Percentiles rank a stretch among this genome's conserved stretches.
Evolutionary conservation across 35 echinoderm and acorn worm species (phyloP).

Genomic region (Ophioderma brevispina): DNA sequence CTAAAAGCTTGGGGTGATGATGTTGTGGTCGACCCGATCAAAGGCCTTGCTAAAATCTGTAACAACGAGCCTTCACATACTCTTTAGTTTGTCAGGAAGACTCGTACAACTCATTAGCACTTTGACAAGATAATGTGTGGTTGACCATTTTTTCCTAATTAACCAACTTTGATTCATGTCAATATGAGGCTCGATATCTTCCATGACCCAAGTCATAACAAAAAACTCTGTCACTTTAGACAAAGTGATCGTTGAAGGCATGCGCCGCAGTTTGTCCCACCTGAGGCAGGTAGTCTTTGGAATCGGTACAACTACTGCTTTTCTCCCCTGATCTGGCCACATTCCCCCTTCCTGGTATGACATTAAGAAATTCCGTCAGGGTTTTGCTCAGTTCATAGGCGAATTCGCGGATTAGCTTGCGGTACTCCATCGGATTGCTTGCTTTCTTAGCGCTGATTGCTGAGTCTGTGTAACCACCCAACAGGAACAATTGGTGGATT

Average conservation of each 20-base stretch:
- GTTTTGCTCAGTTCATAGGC: constrained; percentile 27
- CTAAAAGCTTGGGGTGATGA: constrained; percentile 1
- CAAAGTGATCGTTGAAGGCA: constrained; percentile 36
- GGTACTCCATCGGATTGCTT: constrained; percentile 26
- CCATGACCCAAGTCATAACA: constrained; percentile 33
- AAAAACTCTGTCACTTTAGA: constrained; percentile 46
- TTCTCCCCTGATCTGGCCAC: constrained; percentile 36
- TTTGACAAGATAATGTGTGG: constrained; percentile 35
- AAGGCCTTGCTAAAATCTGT: constrained; percentile 14
- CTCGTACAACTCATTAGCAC: neutral
- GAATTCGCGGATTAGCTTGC: constrained; percentile 31
- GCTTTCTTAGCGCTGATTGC: constrained; percentile 8
- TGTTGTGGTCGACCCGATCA: neutral
- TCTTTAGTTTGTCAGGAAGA: constrained; percentile 33
- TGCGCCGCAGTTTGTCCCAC: constrained; percentile 19
- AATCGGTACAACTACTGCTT: constrained; percentile 38
- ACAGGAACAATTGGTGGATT: too few relatives aligned
- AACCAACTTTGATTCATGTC: constrained; percentile 36
- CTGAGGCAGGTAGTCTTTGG: constrained; percentile 27
- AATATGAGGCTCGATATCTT: constrained; percentile 15
- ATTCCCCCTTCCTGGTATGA: neutral
- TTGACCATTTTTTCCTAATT: neutral
- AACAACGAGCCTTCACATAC: neutral
- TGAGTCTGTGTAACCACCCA: too few relatives aligned
- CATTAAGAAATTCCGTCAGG: constrained; percentile 33